Evolutionary conservation across 2,797 vertebrate genomes (phyloP).

Genomic region (Pipistrellus pipistrellus): DNA sequence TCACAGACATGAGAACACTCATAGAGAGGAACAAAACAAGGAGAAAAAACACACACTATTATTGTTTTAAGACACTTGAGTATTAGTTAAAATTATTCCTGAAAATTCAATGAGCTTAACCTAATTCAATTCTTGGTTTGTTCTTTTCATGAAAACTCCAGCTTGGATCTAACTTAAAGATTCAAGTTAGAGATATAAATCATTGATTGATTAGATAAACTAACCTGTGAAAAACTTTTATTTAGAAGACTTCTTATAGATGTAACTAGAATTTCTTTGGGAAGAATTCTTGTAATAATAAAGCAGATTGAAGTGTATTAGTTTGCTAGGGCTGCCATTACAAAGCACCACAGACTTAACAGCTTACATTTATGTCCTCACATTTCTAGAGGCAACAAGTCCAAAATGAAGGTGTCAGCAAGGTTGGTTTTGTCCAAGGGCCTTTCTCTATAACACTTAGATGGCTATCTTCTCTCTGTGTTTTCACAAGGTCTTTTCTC

Average conservation of each 20-base stretch:
- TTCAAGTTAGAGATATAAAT: conserved; percentile 59
- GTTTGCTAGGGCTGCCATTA: background rate
- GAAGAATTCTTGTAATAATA: background rate
- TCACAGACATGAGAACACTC: background rate
- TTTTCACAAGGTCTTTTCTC: background rate
- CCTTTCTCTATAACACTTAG: background rate
- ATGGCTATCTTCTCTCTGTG: background rate
- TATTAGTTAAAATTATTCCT: conserved; percentile 58
- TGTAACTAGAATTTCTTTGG: conserved; percentile 27
- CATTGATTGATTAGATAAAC: background rate
- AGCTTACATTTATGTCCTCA: background rate
- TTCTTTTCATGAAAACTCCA: conserved; percentile 45
- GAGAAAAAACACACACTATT: background rate
- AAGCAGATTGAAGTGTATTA: background rate
- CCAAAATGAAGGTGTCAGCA: background rate
- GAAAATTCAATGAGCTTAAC: conserved; percentile 52
- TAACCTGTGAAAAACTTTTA: background rate
- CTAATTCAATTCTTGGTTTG: conserved; percentile 52
- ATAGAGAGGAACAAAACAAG: background rate
- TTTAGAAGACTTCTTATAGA: conserved; percentile 23
- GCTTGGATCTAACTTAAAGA: conserved; percentile 20
- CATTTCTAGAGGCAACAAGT: background rate
- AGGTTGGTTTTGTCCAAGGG: background rate
- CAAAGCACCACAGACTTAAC: background rate
- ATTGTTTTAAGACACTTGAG: conserved; percentile 40